Evolutionary conservation across 2,113 vertebrate species (phyloP).

Genomic region (Bostrychus sinensis): DNA sequence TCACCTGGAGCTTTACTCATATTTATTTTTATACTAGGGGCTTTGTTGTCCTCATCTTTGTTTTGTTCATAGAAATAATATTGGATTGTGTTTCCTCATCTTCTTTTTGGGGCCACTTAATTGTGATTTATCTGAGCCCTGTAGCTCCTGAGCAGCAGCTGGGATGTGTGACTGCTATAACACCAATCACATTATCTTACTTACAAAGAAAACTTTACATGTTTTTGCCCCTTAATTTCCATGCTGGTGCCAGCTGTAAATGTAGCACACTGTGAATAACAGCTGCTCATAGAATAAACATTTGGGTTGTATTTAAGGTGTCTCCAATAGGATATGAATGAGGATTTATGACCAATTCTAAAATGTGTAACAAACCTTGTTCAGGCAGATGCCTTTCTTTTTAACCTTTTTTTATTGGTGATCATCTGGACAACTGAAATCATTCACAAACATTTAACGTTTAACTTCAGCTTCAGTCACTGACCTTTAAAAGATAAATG

Average conservation of each 20-base stretch:
- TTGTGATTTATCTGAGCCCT: constrained; percentile 70
- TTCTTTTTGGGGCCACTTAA: constrained; percentile 42
- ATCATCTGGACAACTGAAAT: no score
- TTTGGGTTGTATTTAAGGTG: constrained; percentile 28
- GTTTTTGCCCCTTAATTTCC: constrained; percentile 33
- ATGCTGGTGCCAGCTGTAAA: constrained; percentile 30
- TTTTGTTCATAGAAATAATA: constrained; percentile 30
- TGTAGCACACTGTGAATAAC: constrained; percentile 41
- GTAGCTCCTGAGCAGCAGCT: constrained; percentile 67
- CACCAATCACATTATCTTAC: constrained; percentile 58
- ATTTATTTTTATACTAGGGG: constrained; percentile 24
- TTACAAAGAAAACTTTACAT: constrained; percentile 39
- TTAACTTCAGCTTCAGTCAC: no score
- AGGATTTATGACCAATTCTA: constrained; percentile 41
- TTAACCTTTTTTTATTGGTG: no score
- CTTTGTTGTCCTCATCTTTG: constrained; percentile 57
- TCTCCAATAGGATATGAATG: constrained; percentile 25
- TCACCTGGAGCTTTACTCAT: constrained; percentile 10
- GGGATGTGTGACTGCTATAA: constrained; percentile 62
- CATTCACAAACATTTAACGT: no score
- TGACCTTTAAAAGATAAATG: no score
- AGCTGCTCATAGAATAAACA: constrained; percentile 35
- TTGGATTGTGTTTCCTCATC: constrained; percentile 2
- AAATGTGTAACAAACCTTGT: background rate
- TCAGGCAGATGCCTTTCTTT: no score